Base-by-base conservation (phyloP, 2,797 vertebrate species). In the Arnoldichthys spilopterus region DNA sequence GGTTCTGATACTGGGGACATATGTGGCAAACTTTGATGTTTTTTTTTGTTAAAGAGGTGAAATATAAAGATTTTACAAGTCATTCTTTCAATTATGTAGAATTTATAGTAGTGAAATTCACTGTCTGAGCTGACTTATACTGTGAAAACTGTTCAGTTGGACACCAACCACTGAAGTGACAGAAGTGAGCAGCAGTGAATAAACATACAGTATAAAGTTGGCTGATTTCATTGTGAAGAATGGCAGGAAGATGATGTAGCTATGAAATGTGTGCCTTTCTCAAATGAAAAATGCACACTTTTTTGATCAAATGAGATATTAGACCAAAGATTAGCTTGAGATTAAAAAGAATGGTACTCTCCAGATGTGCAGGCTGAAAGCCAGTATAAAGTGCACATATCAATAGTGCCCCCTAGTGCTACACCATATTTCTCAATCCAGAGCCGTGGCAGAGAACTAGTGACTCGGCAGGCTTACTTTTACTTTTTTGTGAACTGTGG, bases 381-480 rank as follows among this genome's bases (percentile, higher is more conserved):
- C 7, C 4, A 54, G 67, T 30, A 72, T 54, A 18, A 62, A 68
- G 83, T 85, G 77, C 74, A 82, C 78, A 89, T 78, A 86, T 90
- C 93, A 93, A 93, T 92, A 93, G 84, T 92, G 92, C 92, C 91
- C 90, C 91, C 91, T 94, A 88, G 89, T 91, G 92, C 87, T 84
- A 84, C 74, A 72, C 78, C 34, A 59, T 67, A 79, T 82, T 85
- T 75, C 72, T 58, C 81, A 79, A 79, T 73, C 32, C 70, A 34
- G 37, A 30, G 32, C 12, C 28, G 30, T 45, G 24, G 32, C 45
- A 22, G 3, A 30, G 16, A 32, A 54, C 53, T 20, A 26, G 37
- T 30, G 28, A 75, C 26, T 75, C 51, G 26, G 71, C 54, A 59
- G 16, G 51, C 54, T 70, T 47, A 53, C 22, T 51, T 12, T 66